These are phyloP conservation scores for Drosophila niveifrons DNA, from an alignment of 2,888 invertebrate species.

Conservation along the genomic window DNA sequence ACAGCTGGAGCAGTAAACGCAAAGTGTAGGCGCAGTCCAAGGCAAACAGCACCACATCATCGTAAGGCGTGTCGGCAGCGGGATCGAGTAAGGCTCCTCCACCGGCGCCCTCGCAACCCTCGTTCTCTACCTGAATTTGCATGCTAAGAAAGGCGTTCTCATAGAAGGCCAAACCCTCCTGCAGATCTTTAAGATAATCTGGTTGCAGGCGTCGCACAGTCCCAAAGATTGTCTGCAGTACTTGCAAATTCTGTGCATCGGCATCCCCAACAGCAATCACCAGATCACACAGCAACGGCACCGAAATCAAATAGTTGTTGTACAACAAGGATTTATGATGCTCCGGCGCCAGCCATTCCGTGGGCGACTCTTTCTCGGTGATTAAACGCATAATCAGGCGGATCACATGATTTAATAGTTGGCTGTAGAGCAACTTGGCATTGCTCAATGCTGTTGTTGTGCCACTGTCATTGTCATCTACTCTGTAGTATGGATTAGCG, in stretches of 20 bases:
- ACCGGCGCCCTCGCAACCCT: slow-evolving; percentile 80
- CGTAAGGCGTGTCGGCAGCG: slow-evolving; percentile 85
- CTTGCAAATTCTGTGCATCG: slow-evolving; percentile 87
- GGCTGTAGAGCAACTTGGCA: slow-evolving; percentile 86
- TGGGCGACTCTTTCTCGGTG: slow-evolving; percentile 92
- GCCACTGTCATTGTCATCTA: slow-evolving; percentile 83
- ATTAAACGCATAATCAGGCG: slow-evolving; percentile 91
- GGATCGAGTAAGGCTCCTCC: slow-evolving; percentile 71
- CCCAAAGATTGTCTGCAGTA: slow-evolving; percentile 88
- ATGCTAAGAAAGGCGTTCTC: slow-evolving; percentile 85
- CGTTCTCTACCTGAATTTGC: slow-evolving; percentile 83
- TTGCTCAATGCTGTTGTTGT: slow-evolving; percentile 81
- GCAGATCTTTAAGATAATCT: slow-evolving; percentile 88
- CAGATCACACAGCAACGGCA: slow-evolving; percentile 92
- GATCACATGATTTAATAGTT: slow-evolving; percentile 89
- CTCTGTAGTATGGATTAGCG: slow-evolving; percentile 89
- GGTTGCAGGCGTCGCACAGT: slow-evolving; percentile 87
- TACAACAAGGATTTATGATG: slow-evolving; percentile 91
- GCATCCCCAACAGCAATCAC: slow-evolving; percentile 90
- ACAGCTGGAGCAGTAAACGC: slow-evolving; percentile 89
- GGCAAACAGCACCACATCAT: slow-evolving; percentile 89
- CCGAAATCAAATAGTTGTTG: slow-evolving; percentile 92
- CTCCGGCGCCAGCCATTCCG: slow-evolving; percentile 88
- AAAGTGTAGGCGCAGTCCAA: slow-evolving; percentile 90
- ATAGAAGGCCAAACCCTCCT: slow-evolving; percentile 86